Conservation (phyloP, 2,113 vertebrate species). For the Steatornis caripensis region DNA sequence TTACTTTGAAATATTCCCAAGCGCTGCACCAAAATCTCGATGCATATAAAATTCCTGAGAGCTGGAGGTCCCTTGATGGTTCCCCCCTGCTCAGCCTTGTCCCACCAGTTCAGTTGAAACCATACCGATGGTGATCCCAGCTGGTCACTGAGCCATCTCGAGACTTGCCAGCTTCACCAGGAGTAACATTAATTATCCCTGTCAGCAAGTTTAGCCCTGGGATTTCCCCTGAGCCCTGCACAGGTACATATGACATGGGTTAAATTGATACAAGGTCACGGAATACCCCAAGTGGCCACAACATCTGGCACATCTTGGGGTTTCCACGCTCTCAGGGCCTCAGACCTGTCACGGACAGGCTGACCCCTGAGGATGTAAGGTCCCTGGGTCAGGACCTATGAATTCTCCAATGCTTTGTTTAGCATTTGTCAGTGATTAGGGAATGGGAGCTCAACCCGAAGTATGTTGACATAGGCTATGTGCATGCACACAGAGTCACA, state of each 20-base stretch:
- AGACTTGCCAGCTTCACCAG: neutral
- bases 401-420: neutral
- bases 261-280: neutral
- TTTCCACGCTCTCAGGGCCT: neutral
- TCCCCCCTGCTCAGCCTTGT: neutral
- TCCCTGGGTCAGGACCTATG: neutral
- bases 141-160: neutral
- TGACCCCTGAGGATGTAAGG: neutral
- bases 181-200: neutral
- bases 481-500: neutral
- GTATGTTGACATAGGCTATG: neutral
- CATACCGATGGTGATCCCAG: neutral
- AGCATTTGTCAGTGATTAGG: neutral
- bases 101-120: neutral
- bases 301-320: neutral
- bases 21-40: neutral
- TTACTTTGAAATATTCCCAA: neutral
- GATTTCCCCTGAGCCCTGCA: neutral
- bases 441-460: neutral
- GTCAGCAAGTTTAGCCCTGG: neutral
- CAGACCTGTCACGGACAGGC: neutral
- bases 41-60: neutral
- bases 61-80: neutral
- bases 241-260: fast-evolving
- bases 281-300: neutral